These are phyloP conservation scores for Pelochelys cantorii DNA, from an alignment of 2,797 vertebrate genomes.

Conservation along the genomic window DNA sequence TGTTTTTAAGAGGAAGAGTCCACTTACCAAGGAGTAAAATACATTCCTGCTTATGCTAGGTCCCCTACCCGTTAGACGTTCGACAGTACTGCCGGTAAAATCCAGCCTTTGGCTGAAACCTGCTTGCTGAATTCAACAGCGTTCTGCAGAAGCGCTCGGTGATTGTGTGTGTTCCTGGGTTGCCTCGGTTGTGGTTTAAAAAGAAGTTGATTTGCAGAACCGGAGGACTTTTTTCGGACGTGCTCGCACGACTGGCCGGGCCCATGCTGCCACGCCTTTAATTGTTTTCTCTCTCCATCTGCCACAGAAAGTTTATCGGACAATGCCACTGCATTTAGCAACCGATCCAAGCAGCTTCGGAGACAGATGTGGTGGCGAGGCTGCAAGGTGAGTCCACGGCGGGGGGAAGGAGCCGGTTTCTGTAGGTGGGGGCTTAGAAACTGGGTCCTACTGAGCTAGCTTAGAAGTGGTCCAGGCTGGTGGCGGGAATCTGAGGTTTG, in stretches of 20 bases:
- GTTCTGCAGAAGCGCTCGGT: constrained; percentile 6
- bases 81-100: neutral
- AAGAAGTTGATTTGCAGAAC: neutral
- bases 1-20: neutral
- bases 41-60: neutral
- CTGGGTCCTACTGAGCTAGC: neutral
- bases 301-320: constrained; percentile 94
- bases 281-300: constrained; percentile 63
- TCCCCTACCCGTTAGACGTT: constrained; percentile 9
- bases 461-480: neutral
- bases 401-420: neutral
- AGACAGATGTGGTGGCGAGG: constrained; percentile 99
- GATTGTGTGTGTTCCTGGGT: neutral
- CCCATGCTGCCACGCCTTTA: constrained; percentile 36
- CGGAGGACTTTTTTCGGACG: neutral
- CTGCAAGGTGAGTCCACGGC: constrained; percentile 87
- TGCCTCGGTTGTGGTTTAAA: neutral
- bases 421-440: too few species aligned
- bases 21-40: neutral
- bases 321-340: constrained; percentile 98
- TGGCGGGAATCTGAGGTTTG: neutral
- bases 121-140: neutral
- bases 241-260: constrained; percentile 20
- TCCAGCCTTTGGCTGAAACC: neutral
- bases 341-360: constrained; percentile 96